Base-by-base conservation (phyloP, 2,113 vertebrate species). In the Centropus unirufus region DNA sequence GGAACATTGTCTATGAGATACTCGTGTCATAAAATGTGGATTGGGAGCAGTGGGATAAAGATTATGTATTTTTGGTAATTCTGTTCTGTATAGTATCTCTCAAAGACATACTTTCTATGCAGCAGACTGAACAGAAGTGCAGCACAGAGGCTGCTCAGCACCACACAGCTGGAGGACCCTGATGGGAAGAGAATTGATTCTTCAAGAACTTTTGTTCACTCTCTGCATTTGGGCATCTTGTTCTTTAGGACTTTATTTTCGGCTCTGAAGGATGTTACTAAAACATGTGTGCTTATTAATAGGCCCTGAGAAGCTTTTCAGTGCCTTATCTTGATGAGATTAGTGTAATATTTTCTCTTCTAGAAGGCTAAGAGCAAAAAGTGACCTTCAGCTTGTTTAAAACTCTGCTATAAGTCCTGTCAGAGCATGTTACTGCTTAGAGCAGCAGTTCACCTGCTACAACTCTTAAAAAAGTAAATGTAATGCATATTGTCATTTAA, bases 261-360 rank as follows among this genome's bases (percentile, higher is more conserved):
- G 36, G 39, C 46, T 85, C 63, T 47, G 75, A 83, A 58, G n/a
- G 24, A 34, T 72, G 34, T 94, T 94, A 32, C 62, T 87, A 72
- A 91, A 90, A 78, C 12, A 1, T n/a, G 18, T 83, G 24, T 70
- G 73, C 67, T 67, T 63, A 69, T 44, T 69, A 66, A 21, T 15
- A 72, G 64, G 52, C 49, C 68, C 59, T 67, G 24, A 17, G 11
- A 63, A 83, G 59, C 40, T 89, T 90, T 81, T 69, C 73, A 89
- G 26, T 94, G 73, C 51, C 30, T 93, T 93, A 79, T 82, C 54
- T 67, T 78, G 57, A 61, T 85, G 61, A 89, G 82, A 70, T 95
- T 83, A 74, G 34, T 22, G 32, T 77, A 79, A 93, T 93, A 42
- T 24, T 78, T 96, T 87, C 85, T 81, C 62, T 68, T 73, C 55